Evolutionary conservation across 2,797 vertebrate genomes (phyloP).

Genomic region (Mormyrus proboscirostris): DNA sequence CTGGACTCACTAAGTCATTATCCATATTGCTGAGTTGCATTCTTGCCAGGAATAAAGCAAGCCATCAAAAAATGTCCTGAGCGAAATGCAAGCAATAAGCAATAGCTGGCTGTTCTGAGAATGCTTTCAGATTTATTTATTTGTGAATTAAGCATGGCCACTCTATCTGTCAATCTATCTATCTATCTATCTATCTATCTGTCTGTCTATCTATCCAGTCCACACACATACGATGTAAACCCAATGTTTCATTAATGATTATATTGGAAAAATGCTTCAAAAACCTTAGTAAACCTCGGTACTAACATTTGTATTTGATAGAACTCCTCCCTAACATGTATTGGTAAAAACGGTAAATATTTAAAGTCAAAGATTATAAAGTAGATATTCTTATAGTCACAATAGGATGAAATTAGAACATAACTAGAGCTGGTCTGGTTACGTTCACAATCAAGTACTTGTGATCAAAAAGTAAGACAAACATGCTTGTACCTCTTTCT

Average conservation of each 20-base stretch:
- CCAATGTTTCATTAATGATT: not conserved
- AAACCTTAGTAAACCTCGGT: not conserved
- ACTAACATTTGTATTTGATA: not conserved
- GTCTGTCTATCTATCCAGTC: not conserved
- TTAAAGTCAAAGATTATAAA: not conserved
- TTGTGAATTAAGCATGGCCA: not conserved
- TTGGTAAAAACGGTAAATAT: not conserved
- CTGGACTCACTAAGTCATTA: not conserved
- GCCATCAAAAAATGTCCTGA: not conserved
- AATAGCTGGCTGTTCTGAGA: not conserved
- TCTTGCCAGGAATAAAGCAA: not conserved
- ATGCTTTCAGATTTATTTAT: not conserved
- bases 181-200: not conserved
- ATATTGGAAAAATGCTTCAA: not conserved
- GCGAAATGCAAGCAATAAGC: not conserved
- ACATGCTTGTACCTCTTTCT: slow-evolving; percentile 78
- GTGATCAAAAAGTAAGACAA: not conserved
- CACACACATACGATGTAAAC: not conserved
- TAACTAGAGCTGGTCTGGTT: not conserved
- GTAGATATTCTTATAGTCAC: not conserved
- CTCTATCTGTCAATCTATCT: not conserved
- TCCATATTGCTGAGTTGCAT: not conserved
- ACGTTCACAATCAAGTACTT: not conserved
- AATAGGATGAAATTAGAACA: not conserved
- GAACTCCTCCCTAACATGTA: not conserved